Evolutionary conservation across 2,797 vertebrate genomes (phyloP), one percentile per base, ranked within the genome.

Genomic region (Dallia pectoralis): DNA sequence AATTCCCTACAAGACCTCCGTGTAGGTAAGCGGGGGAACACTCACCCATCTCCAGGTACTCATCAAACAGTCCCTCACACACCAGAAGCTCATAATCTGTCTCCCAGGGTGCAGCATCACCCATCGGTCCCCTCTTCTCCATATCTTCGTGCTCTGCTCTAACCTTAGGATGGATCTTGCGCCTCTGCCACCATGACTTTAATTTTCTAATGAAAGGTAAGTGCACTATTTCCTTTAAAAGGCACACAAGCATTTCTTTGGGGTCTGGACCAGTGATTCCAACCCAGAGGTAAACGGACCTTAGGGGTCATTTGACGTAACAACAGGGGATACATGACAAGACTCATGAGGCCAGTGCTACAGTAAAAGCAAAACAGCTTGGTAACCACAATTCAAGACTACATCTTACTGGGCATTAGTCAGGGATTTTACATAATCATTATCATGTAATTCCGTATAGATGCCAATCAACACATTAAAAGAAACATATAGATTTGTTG

Each of bases 31-130:
- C 14, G 9, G 5, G 15, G 70, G 25, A 11, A 33, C 59, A 51
- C 92, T 91, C 72, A 96, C 95, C 95, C 90, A 94, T 95, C 89
- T 95, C 93, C 76, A 95, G 84, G 82, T 94, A 93, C 63, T 95
- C 94, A 2, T 91, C 91, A 81, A 94, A 93, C 40, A 94, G 91
- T 1, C 93, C 94, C 69, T 93, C 91, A 61, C 90, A 92, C 44
- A 89, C 71, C 19, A 93, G 88, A 69, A 94, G 90, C 80, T 94
- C 91, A 51, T 90, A 93, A 73, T 94, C 93, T 0, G 86, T 86
- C 80, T 94, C 92, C 93, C 93, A 94, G 4, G 87, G 85, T 49
- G 80, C 51, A 1, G 85, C 61, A 30, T 87, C 84, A 36, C 22
- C 19, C n/a, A 3, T 25, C 51, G 84, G 85, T 7, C 14, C 30